A percentile compares a stretch with the other conserved stretches of the same genome.
Evolutionary conservation across 2,888 invertebrate genomes (phyloP).

Genomic region (Pterobdella sp.): DNA sequence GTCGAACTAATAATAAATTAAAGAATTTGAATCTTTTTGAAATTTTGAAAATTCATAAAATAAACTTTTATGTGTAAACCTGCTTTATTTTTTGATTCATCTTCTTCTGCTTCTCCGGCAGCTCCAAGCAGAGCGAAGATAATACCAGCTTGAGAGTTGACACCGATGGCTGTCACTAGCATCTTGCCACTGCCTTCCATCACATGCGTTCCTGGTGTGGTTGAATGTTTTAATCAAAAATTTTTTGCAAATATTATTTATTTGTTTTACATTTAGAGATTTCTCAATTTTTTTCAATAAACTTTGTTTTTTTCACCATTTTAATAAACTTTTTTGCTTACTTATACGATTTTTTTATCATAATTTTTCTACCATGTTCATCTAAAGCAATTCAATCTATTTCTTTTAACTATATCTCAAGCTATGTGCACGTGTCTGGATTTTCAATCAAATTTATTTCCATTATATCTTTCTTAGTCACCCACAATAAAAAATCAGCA

Average conservation of each 20-base stretch:
- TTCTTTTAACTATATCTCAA: not conserved
- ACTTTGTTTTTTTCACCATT: too few species aligned
- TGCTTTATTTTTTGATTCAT: conserved; percentile 20
- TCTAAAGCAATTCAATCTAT: not conserved
- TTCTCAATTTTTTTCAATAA: too few species aligned
- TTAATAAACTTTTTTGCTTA: not conserved
- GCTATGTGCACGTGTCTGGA: not conserved
- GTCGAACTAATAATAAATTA: too few species aligned
- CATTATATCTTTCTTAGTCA: too few species aligned
- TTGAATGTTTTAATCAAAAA: not conserved
- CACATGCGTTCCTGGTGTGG: conserved; percentile 72
- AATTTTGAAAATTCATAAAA: too few species aligned
- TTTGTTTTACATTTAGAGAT: not conserved
- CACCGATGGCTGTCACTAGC: conserved; percentile 92
- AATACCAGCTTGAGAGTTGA: conserved; percentile 97
- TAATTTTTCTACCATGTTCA: not conserved
- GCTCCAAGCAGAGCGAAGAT: conserved; percentile 96
- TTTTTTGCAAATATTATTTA: not conserved
- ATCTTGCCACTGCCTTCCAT: conserved; percentile 99
- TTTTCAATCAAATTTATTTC: not conserved
- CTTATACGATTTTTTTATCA: not conserved
- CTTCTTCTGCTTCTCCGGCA: conserved; percentile 39
- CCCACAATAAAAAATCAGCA: too few species aligned
- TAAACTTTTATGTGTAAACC: conserved; percentile 9
- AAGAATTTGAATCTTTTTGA: too few species aligned